Evolutionary conservation across 2,797 vertebrate species (phyloP).

Genomic region (Sebastes taczanowskii): DNA sequence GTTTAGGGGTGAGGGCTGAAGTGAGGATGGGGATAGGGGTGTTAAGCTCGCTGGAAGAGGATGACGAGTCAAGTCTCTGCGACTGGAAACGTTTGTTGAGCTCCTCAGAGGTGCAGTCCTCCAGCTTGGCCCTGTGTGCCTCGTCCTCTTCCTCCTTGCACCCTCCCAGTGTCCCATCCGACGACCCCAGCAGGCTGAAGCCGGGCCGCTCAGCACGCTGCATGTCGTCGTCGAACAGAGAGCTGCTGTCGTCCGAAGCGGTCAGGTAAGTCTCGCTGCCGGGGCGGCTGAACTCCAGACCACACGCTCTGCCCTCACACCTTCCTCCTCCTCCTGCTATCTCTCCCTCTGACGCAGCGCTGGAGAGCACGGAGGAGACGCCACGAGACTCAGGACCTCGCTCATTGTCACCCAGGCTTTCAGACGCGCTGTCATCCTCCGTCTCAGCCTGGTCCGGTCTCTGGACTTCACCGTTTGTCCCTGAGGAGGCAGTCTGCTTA

Average conservation of each 20-base stretch:
- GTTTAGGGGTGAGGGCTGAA: constrained; percentile 84
- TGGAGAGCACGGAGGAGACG: constrained; percentile 81
- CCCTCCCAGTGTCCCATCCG: constrained; percentile 24
- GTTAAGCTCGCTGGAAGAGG: constrained; percentile 89
- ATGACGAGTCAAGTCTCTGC: constrained; percentile 90
- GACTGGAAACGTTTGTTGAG: constrained; percentile 91
- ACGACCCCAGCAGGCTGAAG: constrained; percentile 54
- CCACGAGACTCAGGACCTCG: constrained; percentile 75
- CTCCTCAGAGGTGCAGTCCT: constrained; percentile 89
- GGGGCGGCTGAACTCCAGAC: constrained; percentile 77
- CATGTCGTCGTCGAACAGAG: constrained; percentile 91
- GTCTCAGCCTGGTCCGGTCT: constrained; percentile 64
- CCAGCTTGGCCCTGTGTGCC: constrained; percentile 62
- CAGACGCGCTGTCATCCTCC: constrained; percentile 76
- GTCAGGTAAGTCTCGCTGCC: constrained; percentile 91
- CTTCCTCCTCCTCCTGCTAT: constrained; percentile 38
- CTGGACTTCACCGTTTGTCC: constrained; percentile 64
- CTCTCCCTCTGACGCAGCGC: constrained; percentile 85
- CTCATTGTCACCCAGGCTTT: constrained; percentile 33
- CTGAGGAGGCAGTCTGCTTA: constrained; percentile 71
- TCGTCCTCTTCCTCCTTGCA: constrained; percentile 21
- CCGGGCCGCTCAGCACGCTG: constrained; percentile 81
- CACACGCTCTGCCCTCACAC: constrained; percentile 22
- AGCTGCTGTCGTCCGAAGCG: constrained; percentile 94
- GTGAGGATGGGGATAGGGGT: constrained; percentile 88